Conservation (phyloP, 1,140 invertebrate species). For the Oscheius sp. region DNA sequence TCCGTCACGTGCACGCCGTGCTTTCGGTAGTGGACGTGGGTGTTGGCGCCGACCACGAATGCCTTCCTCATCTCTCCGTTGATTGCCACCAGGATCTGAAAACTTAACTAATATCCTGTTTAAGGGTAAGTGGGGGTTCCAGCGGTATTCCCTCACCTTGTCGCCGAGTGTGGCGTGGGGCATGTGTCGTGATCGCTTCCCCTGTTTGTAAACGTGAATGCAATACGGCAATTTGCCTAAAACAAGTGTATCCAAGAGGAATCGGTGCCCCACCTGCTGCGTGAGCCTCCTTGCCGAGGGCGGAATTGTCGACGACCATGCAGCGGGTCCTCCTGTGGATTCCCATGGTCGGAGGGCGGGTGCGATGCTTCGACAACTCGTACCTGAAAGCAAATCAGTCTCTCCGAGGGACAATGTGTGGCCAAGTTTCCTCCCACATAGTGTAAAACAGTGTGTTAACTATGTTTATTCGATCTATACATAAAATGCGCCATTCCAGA, state of each 20-base stretch:
- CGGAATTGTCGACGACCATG: conserved; percentile 81
- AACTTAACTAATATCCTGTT: background rate
- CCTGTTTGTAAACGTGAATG: conserved; percentile 66
- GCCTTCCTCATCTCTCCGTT: conserved; percentile 94
- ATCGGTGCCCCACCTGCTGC: conserved; percentile 68
- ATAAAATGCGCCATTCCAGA: conserved; percentile 51
- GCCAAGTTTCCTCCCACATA: background rate
- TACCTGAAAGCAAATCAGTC: conserved; percentile 43
- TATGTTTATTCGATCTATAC: conserved; percentile 36
- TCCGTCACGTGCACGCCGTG: conserved; percentile 86
- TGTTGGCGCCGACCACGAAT: conserved; percentile 77
- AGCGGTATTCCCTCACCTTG: no score
- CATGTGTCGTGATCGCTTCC: conserved; percentile 49
- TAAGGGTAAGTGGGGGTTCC: background rate
- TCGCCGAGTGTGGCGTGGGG: conserved; percentile 81
- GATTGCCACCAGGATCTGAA: conserved; percentile 85
- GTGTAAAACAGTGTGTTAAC: background rate
- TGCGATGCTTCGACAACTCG: conserved; percentile 53
- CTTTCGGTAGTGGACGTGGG: conserved; percentile 76
- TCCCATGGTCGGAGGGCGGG: conserved; percentile 53
- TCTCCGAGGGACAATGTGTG: background rate
- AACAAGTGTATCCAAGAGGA: no score
- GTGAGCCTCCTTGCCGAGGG: conserved; percentile 86
- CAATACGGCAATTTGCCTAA: conserved; percentile 76
- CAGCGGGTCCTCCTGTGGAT: conserved; percentile 64